A percentile compares a stretch with the other conserved stretches of the same genome.
Evolutionary conservation across 2,113 vertebrate species (phyloP).

Genomic region (Clarias gariepinus): DNA sequence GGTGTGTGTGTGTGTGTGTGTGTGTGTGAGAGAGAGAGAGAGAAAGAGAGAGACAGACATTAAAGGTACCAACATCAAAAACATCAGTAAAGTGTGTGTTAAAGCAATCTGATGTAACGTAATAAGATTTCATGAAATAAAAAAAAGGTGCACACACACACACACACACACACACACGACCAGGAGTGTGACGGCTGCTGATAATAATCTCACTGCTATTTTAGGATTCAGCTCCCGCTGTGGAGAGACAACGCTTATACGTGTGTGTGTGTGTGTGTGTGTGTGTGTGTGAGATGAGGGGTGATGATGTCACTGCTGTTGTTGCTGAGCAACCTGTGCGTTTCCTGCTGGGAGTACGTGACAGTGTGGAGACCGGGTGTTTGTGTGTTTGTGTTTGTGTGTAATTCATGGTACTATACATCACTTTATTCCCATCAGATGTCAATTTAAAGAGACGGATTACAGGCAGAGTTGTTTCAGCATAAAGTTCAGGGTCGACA

Average conservation of each 20-base stretch:
- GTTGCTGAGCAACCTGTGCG: constrained; percentile 75
- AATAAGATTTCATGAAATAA: background rate
- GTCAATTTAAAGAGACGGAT: background rate
- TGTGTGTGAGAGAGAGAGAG: background rate
- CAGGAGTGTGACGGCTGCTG: constrained; percentile 56
- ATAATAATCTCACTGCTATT: constrained; percentile 74
- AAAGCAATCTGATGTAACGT: background rate
- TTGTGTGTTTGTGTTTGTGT: background rate
- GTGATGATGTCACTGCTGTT: constrained; percentile 77
- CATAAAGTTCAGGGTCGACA: background rate
- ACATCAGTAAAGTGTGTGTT: background rate
- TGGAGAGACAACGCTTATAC: constrained; percentile 29
- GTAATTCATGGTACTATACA: background rate
- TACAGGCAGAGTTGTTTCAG: background rate
- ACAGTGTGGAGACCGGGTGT: background rate
- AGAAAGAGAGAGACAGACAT: background rate
- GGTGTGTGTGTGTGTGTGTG: too few species aligned
- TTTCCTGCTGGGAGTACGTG: constrained; percentile 69
- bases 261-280: constrained; percentile 50
- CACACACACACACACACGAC: background rate
- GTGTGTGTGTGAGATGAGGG: constrained; percentile 12
- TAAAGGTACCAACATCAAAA: background rate
- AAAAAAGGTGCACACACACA: too few species aligned
- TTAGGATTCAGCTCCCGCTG: constrained; percentile 62
- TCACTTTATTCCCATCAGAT: background rate